phyloP scores from a whole-genome alignment of 2,888 invertebrate species.

The Altica lythri region DNA sequence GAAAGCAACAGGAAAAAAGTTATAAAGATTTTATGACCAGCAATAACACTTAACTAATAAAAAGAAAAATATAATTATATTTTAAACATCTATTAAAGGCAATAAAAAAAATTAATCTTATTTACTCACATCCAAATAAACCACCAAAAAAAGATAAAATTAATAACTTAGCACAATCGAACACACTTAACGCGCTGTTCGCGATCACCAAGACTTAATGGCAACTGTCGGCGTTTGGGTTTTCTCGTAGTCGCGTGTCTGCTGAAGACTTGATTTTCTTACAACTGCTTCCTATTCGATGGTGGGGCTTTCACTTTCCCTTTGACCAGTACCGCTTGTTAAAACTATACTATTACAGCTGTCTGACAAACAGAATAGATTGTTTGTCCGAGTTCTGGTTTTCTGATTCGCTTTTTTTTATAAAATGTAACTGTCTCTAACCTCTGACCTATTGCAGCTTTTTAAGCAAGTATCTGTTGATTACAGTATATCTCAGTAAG shows the following conservation, averaged over 20 bases:
- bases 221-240: conserved; percentile 23
- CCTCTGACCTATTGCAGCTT: conserved; percentile 4
- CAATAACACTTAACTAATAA: background rate
- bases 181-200: conserved; percentile 30
- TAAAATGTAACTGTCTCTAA: conserved; percentile 4
- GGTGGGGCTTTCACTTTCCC: conserved; percentile 41
- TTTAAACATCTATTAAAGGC: too few species aligned
- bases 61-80: background rate
- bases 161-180: conserved; percentile 26
- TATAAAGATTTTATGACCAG: too few species aligned
- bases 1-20: too few species aligned
- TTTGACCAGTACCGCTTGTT: conserved; percentile 24
- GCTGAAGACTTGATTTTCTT: conserved; percentile 35
- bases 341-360: background rate
- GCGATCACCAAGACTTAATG: conserved; percentile 31
- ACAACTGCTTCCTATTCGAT: conserved; percentile 31
- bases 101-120: background rate
- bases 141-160: conserved; percentile 25
- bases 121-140: conserved; percentile 38
- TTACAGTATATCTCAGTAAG: too few species aligned
- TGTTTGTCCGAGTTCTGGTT: conserved; percentile 1
- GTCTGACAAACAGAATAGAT: conserved; percentile 3
- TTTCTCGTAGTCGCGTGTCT: conserved; percentile 35
- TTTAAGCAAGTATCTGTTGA: too few species aligned
- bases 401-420: background rate